Evolutionary conservation across 2,113 vertebrate species (phyloP), one percentile per base, ranked within the genome.

Genomic region (Podilymbus podiceps): DNA sequence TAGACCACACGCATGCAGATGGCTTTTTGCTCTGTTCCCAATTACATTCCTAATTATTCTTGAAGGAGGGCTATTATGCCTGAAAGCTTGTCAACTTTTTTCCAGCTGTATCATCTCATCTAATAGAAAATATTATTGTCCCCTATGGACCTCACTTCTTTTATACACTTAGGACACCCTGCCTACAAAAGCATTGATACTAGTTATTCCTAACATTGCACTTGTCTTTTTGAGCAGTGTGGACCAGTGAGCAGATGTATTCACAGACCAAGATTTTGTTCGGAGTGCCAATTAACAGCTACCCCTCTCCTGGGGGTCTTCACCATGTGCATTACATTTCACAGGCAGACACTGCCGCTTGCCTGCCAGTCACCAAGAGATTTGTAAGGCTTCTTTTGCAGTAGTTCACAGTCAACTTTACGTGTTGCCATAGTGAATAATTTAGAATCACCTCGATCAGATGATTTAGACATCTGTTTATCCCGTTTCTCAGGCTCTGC

Each of bases 111-210:
- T 40, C 40, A 66, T 21, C 31, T 89, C 64, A 44, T 66, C 63
- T 74, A 35, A 87, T 31, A 89, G 81, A 64, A 94, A 93, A 68
- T 40, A 35, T 40, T 77, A 44, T 63, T 83, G 55, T 81, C 59
- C 88, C 74, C 69, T 17, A 2, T 0, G 0, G 69, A 35, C 82
- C 52, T 73, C 40, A 6, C 38, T 60, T 77, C 63, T 84, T 84
- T 73, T 49, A 62, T 62, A 74, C 0, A 0, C 60, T 89, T 77
- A 58, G 35, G 80, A 87, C 59, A 84, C 58, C 42, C 8, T 28
- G 35, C 46, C 88, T 60, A 40, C 59, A 88, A 88, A 91, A 77
- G 27, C 28, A 67, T 72, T 52, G 64, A 50, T n/a, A 64, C 22
- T 63, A 55, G 79, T 89, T 80, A 64, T 73, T 79, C 31, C 75